Base-by-base conservation (phyloP, 2,797 vertebrate species). In the Micrastur ruficollis region DNA sequence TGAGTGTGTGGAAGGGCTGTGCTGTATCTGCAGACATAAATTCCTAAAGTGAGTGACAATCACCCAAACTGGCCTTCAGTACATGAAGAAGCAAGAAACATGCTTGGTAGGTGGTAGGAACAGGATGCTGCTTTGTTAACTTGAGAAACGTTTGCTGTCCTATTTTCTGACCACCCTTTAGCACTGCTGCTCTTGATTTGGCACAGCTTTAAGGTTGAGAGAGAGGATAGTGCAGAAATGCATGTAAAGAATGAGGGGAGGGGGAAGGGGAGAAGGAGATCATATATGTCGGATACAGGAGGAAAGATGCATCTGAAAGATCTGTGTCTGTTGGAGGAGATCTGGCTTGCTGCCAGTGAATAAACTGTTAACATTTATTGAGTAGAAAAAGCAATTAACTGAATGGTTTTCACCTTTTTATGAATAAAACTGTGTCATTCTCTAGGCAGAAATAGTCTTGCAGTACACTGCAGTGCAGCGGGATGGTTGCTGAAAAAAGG, bases 91-190 rank as follows among this genome's bases (percentile, higher is more conserved):
- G 81, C 52, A 75, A 90, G 91, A 88, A 96, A 89, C 70, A 55
- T 87, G 44, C 90, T 90, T 94, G 72, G 76, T 91, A 75, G 65
- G 70, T 86, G 84, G 75, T 87, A 82, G 74, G 95, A 94, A 85
- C 81, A 79, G 89, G 91, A 81, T 72, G 68, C 89, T 81, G 42
- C 83, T 91, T 94, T 92, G 93, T 91, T 83, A 87, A 68, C 90
- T 90, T 96, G 85, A 94, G 79, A 92, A 86, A 73, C 44, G 26
- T 95, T 94, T 93, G 49, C 85, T 93, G 92, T 95, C 92, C 97
- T 95, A 89, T 97, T 97, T 97, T 97, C 78, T 93, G 91, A 59
- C 84, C 79, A 62, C 66, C 82, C 78, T 85, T 91, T 91, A 88
- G 76, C 87, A 53, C 78, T 63, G 46, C 74, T 89, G 63, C 76